Evolutionary conservation across 53 echinoderm and acorn worm genomes (phyloP).

Genomic region (Antedon mediterranea): DNA sequence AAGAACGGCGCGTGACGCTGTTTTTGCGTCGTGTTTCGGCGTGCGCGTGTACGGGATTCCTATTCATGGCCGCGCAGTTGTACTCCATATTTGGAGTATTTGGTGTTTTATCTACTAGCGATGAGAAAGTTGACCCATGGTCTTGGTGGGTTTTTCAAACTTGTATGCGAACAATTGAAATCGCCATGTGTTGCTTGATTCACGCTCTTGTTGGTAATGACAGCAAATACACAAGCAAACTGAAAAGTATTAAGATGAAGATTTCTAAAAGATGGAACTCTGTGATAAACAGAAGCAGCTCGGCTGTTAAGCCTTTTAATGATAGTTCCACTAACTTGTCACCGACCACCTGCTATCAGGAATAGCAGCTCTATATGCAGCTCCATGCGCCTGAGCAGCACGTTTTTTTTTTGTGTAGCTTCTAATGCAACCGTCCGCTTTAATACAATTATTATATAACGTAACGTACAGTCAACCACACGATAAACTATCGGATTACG

Average conservation of each 20-base stretch:
- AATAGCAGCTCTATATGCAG: too few species aligned
- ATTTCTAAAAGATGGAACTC: background rate
- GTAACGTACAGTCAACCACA: too few species aligned
- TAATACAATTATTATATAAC: too few species aligned
- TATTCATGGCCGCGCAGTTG: slow-evolving; percentile 29
- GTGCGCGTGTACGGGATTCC: slow-evolving; percentile 28
- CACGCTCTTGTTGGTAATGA: background rate
- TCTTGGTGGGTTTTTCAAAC: slow-evolving; percentile 40
- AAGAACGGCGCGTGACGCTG: slow-evolving; percentile 28
- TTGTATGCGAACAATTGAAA: slow-evolving; percentile 24
- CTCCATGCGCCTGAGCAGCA: too few species aligned
- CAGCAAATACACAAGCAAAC: background rate
- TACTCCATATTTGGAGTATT: slow-evolving; percentile 28
- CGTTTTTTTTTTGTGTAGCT: too few species aligned
- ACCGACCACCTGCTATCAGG: background rate
- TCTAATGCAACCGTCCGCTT: too few species aligned
- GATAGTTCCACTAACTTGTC: background rate
- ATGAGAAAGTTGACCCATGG: slow-evolving; percentile 27
- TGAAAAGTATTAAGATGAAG: background rate
- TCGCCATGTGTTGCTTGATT: slow-evolving; percentile 33
- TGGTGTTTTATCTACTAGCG: slow-evolving; percentile 5
- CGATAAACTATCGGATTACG: too few species aligned
- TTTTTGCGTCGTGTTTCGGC: slow-evolving; percentile 29
- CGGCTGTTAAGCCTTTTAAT: background rate
- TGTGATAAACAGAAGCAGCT: background rate